These are phyloP conservation scores for Rhopalosiphum nymphaeae DNA, from an alignment of 2,888 invertebrate species.

Conservation along the genomic window DNA sequence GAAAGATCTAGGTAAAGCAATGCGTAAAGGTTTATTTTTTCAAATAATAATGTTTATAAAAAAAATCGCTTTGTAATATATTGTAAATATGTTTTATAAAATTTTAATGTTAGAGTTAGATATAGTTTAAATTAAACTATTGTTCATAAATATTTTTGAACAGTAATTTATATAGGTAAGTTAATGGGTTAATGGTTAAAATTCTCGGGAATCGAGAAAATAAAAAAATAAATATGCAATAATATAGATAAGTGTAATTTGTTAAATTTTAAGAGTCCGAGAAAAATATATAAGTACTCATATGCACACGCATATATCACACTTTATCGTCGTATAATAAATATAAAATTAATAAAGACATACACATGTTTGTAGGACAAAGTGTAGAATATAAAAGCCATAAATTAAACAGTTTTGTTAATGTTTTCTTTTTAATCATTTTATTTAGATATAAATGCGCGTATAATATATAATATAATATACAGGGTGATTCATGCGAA, in stretches of 20 bases:
- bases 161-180: not conserved
- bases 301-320: not conserved
- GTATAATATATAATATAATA: not conserved
- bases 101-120: not conserved
- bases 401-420: not conserved
- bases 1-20: not conserved
- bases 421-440: slow-evolving; percentile 6
- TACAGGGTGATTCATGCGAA: not conserved
- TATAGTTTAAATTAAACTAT: not conserved
- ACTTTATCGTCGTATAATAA: not conserved
- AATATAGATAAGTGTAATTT: not conserved
- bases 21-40: not conserved
- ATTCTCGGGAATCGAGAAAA: not conserved
- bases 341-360: slow-evolving; percentile 14
- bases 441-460: not conserved
- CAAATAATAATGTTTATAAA: not conserved
- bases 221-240: not conserved
- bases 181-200: not conserved
- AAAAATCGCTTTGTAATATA: not conserved
- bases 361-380: not conserved
- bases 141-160: not conserved
- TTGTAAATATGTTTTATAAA: not conserved
- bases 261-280: not conserved
- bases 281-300: not conserved
- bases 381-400: not conserved